Evolutionary conservation across 2,113 vertebrate species (phyloP), one percentile per base, ranked within the genome.

Genomic region (Bettongia penicillata): DNA sequence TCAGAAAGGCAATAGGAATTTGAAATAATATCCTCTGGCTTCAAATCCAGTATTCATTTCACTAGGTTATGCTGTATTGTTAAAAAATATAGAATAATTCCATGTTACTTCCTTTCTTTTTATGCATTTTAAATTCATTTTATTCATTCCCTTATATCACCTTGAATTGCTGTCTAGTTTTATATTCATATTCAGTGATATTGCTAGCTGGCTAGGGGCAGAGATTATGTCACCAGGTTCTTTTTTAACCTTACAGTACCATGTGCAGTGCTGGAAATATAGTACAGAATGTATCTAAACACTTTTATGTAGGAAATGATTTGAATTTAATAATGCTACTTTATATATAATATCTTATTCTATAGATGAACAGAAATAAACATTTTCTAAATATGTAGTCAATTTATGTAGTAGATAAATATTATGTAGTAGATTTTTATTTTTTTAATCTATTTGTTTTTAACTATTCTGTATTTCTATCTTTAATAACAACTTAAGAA

Each of bases 401-500:
- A 53, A 91, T 6, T 52, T 84, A 51, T 51, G 50, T 51, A 51
- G 48, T 0, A 14, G 12, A 95, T 16, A 50, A 23, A 90, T 77
- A 93, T 91, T 11, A 14, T n/a, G 1, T 16, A 93, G 10, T 14
- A 84, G 55, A 91, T 5, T 52, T 91, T 84, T 19, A 51, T 31
- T 53, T 19, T 19, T 48, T 52, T 52, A 19, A 19, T 52, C 52
- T 52, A 52, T 52, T 52, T 52, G 19, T 19, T 89, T 94, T 91
- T 55, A 10, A 91, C 96, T 94, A 11, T 53, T 96, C 94, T 89
- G 55, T 10, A 92, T 37, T 3, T 89, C 97, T 89, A 6, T 93
- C 48, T 96, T 37, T 37, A 95, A 0, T 51, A 94, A 91, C 16
- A 12, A 95, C 5, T 43, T 93, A 53, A 92, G 48, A 93, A 91